These are phyloP conservation scores for Myotis vivesi DNA, from an alignment of 2,797 vertebrate genomes.

Conservation along the genomic window DNA sequence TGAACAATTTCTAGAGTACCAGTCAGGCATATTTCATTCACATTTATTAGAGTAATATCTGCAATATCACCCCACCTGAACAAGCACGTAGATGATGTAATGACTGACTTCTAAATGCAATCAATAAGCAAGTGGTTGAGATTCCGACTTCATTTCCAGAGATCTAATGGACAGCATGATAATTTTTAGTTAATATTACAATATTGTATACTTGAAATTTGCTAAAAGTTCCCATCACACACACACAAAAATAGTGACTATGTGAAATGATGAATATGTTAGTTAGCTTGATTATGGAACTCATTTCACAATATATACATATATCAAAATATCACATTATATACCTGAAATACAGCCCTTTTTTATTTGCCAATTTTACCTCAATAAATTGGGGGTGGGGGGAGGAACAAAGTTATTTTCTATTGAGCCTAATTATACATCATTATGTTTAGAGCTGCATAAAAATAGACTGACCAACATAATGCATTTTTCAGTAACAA, in stretches of 20 bases:
- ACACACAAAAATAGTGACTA: background rate
- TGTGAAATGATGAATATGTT: background rate
- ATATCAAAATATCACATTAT: background rate
- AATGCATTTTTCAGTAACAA: background rate
- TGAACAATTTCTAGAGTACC: background rate
- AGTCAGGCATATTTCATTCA: background rate
- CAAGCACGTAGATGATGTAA: background rate
- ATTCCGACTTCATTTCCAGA: background rate
- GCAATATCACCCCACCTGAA: background rate
- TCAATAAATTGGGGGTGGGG: background rate
- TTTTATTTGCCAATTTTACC: slow-evolving; percentile 1
- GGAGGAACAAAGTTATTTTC: background rate
- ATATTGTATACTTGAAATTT: background rate
- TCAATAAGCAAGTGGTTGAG: background rate
- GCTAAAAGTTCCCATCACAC: background rate
- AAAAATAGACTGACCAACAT: background rate
- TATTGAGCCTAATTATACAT: slow-evolving; percentile 9
- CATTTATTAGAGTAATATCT: background rate
- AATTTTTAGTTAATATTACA: background rate
- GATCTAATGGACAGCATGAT: background rate
- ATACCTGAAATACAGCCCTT: background rate
- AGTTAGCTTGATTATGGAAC: background rate
- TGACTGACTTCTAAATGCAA: background rate
- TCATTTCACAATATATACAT: background rate
- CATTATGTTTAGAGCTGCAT: background rate